Percentiles rank a stretch among this genome's conserved stretches.
These are phyloP conservation scores for Torymus auratus DNA, from an alignment of 2,888 invertebrate genomes.

Conservation along the genomic window DNA sequence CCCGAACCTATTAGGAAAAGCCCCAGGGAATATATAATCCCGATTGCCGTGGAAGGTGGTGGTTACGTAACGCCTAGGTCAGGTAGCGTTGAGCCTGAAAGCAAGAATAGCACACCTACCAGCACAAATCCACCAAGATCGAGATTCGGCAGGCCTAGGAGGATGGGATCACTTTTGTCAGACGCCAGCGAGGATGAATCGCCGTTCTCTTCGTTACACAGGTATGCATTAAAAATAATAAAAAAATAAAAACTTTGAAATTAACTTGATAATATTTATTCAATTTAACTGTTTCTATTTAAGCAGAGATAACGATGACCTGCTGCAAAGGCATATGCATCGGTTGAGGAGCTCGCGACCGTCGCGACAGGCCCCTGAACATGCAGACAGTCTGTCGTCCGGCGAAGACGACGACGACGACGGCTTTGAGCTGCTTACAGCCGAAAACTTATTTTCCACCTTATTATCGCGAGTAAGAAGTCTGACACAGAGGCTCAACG, in stretches of 20 bases:
- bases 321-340: slow-evolving; percentile 73
- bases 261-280: slow-evolving; percentile 5
- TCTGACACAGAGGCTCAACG: slow-evolving; percentile 89
- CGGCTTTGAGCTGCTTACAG: slow-evolving; percentile 93
- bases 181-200: slow-evolving; percentile 78
- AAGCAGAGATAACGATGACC: slow-evolving; percentile 71
- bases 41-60: slow-evolving; percentile 94
- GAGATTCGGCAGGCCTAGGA: slow-evolving; percentile 79
- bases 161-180: slow-evolving; percentile 81
- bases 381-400: slow-evolving; percentile 91
- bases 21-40: slow-evolving; percentile 93
- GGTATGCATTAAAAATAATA: slow-evolving; percentile 65
- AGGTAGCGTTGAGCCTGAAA: slow-evolving; percentile 87
- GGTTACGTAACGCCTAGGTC: slow-evolving; percentile 88
- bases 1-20: slow-evolving; percentile 90
- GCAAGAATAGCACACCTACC: slow-evolving; percentile 79
- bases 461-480: slow-evolving; percentile 90
- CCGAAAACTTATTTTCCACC: slow-evolving; percentile 93
- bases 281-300: neutral
- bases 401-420: slow-evolving; percentile 93
- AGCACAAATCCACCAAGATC: slow-evolving; percentile 77
- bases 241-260: slow-evolving; percentile 18
- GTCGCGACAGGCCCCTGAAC: slow-evolving; percentile 81
- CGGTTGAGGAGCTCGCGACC: slow-evolving; percentile 83
- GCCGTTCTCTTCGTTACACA: slow-evolving; percentile 79